Conservation (phyloP, 2,113 vertebrate genomes). For the Psittacara wagleri region DNA sequence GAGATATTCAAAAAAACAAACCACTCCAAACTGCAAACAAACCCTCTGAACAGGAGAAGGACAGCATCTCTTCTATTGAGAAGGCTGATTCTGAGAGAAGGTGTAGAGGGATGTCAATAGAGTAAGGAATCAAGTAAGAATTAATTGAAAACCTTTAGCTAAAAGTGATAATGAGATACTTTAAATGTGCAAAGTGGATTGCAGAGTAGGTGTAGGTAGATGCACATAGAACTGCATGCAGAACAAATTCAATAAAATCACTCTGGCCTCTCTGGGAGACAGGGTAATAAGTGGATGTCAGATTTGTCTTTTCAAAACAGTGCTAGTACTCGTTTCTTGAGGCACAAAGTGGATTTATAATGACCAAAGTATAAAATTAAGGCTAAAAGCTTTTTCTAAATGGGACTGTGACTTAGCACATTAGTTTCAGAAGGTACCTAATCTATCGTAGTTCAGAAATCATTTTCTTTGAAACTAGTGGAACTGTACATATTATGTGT, state of each 20-base stretch:
- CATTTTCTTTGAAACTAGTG: background rate
- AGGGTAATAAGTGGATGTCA: background rate
- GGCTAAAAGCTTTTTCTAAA: background rate
- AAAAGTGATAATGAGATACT: background rate
- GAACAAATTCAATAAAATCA: background rate
- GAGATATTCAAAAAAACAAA: background rate
- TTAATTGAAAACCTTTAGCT: background rate
- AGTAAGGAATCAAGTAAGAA: background rate
- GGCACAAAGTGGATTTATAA: background rate
- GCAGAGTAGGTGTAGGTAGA: background rate
- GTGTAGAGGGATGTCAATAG: background rate
- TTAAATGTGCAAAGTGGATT: background rate
- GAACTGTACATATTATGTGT: background rate
- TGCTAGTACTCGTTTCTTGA: background rate
- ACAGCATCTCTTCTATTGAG: background rate
- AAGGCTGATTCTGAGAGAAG: background rate
- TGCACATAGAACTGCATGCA: background rate
- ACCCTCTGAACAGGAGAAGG: background rate
- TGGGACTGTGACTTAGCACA: background rate
- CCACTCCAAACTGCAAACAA: background rate
- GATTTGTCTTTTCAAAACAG: background rate
- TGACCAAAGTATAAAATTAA: background rate
- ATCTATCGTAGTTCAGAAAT: background rate
- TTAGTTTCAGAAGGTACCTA: background rate
- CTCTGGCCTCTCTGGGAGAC: background rate